A percentile compares a stretch with the other conserved stretches of the same genome.
phyloP scores from a whole-genome alignment of 2,113 vertebrate genomes.

The Cephalopholis sonnerati region DNA sequence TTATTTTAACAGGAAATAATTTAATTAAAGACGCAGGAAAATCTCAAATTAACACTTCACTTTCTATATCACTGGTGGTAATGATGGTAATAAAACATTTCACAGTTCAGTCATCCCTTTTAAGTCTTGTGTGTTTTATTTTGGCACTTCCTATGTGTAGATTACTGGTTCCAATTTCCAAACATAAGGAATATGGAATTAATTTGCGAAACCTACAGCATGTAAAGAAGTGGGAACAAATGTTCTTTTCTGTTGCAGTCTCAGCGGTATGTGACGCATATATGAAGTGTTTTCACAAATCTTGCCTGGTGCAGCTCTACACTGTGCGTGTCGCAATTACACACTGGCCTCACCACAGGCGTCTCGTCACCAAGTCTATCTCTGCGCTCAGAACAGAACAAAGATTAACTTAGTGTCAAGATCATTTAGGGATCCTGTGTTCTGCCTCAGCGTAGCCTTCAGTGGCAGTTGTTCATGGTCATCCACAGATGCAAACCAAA shows the following conservation, averaged over 20 bases:
- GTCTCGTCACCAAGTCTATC: constrained; percentile 8
- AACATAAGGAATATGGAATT: neutral
- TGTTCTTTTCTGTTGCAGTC: neutral
- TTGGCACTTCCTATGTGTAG: neutral
- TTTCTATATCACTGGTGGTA: neutral
- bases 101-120: neutral
- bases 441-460: constrained; percentile 23
- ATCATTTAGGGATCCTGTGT: constrained; percentile 32
- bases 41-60: neutral
- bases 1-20: neutral
- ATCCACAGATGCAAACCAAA: constrained; percentile 29
- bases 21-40: neutral
- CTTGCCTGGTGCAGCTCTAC: neutral
- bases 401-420: constrained; percentile 31
- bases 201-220: neutral
- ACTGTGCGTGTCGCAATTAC: neutral
- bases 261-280: neutral
- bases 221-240: neutral
- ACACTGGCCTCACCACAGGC: neutral
- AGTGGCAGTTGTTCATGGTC: neutral
- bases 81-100: neutral
- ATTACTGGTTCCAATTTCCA: neutral
- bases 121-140: neutral
- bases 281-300: neutral
- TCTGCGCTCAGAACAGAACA: constrained; percentile 19